Evolutionary conservation across 1,140 invertebrate genomes (phyloP).

Genomic region (Sinonovacula constricta): DNA sequence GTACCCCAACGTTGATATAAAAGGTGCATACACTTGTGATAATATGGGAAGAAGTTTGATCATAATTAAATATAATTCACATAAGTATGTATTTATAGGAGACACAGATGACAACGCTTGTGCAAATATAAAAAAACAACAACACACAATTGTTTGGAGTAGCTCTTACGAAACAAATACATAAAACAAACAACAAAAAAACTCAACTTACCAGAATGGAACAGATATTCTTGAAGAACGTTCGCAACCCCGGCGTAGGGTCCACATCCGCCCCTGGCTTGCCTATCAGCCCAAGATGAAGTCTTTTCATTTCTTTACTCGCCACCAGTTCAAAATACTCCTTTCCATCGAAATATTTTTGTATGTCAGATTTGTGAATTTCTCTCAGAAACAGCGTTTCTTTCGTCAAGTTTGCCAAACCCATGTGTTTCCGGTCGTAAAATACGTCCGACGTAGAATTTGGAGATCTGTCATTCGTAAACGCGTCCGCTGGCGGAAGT

Average conservation of each 20-base stretch:
- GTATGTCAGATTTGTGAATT: slow-evolving; percentile 22
- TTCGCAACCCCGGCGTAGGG: slow-evolving; percentile 20
- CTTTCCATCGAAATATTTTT: slow-evolving; percentile 20
- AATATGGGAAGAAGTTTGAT: too few relatives aligned
- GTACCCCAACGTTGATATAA: too few relatives aligned
- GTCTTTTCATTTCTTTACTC: slow-evolving; percentile 14
- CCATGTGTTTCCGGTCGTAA: slow-evolving; percentile 39
- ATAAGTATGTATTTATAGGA: too few relatives aligned
- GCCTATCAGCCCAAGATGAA: slow-evolving; percentile 16
- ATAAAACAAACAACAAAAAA: background rate
- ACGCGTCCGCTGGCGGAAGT: slow-evolving; percentile 7
- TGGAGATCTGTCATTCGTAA: slow-evolving; percentile 27
- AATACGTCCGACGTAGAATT: slow-evolving; percentile 43
- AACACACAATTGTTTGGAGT: too few relatives aligned
- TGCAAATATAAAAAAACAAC: too few relatives aligned
- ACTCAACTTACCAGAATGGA: slow-evolving; percentile 36
- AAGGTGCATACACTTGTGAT: too few relatives aligned
- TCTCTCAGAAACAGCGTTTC: slow-evolving; percentile 22
- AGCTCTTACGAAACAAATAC: too few relatives aligned
- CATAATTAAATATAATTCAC: too few relatives aligned
- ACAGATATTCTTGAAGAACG: slow-evolving; percentile 29
- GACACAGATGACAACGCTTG: too few relatives aligned
- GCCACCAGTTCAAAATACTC: slow-evolving; percentile 11
- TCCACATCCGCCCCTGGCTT: background rate
- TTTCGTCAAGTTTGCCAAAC: slow-evolving; percentile 19